phyloP scores from a whole-genome alignment of 2,797 vertebrate genomes.

The Sebastes trivittatus region DNA sequence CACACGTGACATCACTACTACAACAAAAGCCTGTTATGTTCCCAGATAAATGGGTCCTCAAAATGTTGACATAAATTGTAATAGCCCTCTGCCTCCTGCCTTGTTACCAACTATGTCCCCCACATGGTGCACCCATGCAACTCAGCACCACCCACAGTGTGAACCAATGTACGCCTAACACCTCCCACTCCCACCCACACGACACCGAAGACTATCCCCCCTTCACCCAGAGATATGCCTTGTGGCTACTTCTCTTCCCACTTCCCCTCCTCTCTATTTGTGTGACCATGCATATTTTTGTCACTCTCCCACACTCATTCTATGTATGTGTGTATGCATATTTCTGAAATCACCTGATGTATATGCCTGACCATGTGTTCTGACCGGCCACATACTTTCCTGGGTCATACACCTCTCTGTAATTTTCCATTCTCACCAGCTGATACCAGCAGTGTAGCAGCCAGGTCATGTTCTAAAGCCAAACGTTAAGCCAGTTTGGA shows the following conservation, averaged over 20 bases:
- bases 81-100: not conserved
- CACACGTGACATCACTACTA: not conserved
- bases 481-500: constrained; percentile 17
- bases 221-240: constrained; percentile 2
- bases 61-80: not conserved
- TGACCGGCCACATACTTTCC: constrained; percentile 11
- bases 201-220: constrained; percentile 25
- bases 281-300: constrained; percentile 36
- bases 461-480: constrained; percentile 22
- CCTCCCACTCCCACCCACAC: constrained; percentile 37
- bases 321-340: constrained; percentile 14
- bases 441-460: constrained; percentile 25
- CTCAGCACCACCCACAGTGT: constrained; percentile 65
- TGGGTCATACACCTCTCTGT: constrained; percentile 46
- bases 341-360: constrained; percentile 47
- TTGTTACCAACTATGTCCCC: constrained; percentile 36
- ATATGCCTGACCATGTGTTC: constrained; percentile 21
- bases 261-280: constrained; percentile 34
- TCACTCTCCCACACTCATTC: constrained; percentile 19
- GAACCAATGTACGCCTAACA: constrained; percentile 68
- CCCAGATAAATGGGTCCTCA: not conserved
- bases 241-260: constrained; percentile 6
- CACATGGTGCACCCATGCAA: constrained; percentile 14
- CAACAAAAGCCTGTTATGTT: not conserved
- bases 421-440: constrained; percentile 73